These are phyloP conservation scores for Sturnira hondurensis DNA, from an alignment of 2,113 vertebrate genomes.

Conservation along the genomic window DNA sequence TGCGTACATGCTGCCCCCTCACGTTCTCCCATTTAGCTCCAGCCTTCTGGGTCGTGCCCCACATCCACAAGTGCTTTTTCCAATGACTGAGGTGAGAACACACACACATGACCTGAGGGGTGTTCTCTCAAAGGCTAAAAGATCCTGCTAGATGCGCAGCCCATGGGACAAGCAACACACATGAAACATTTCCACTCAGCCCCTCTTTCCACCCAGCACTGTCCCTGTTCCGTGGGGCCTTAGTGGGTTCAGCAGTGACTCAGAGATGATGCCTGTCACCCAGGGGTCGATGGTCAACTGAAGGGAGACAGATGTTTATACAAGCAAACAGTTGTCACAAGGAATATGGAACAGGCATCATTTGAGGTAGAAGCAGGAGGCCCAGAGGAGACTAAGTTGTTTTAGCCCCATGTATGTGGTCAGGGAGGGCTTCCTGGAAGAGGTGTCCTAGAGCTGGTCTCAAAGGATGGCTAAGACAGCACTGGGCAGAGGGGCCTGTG, in stretches of 20 bases:
- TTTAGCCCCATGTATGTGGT: not conserved
- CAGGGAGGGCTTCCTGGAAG: not conserved
- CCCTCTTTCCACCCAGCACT: too few species aligned
- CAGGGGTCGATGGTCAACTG: not conserved
- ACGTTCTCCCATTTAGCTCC: accelerated
- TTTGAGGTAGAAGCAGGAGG: not conserved
- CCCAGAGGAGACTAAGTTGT: not conserved
- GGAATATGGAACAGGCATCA: not conserved
- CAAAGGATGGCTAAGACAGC: not conserved
- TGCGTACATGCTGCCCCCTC: not conserved
- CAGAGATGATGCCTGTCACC: not conserved
- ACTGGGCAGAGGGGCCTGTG: not conserved
- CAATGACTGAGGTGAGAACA: not conserved
- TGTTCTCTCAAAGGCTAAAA: too few species aligned
- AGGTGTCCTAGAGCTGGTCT: not conserved
- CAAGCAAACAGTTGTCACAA: accelerated
- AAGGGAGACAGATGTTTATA: not conserved
- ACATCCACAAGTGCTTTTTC: not conserved
- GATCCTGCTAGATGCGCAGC: not conserved
- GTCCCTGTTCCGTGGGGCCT: not conserved
- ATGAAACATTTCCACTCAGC: accelerated
- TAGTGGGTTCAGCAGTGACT: not conserved
- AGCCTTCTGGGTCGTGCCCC: not conserved
- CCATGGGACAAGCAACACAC: accelerated
- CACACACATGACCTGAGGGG: accelerated